Percentiles rank a stretch among this genome's conserved stretches.
Evolutionary conservation across 1,140 invertebrate genomes (phyloP).

Genomic region (Lucilia sericata): DNA sequence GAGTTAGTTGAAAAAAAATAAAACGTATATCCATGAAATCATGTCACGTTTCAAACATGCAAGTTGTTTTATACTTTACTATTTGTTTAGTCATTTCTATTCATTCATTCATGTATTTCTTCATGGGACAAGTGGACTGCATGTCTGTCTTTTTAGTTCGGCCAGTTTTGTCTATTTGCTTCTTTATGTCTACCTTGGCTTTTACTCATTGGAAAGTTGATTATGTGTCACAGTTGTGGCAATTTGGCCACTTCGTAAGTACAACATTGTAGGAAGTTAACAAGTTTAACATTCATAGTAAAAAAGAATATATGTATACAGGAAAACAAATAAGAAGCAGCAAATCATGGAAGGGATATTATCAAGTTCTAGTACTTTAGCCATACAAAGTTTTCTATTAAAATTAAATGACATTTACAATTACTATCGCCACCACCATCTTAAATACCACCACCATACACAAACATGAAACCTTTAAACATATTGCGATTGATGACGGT

Average conservation of each 20-base stretch:
- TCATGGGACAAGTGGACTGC: not conserved
- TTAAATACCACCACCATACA: not conserved
- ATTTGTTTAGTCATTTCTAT: slow-evolving; percentile 6
- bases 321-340: not conserved
- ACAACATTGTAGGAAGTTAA: no score
- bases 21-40: not conserved
- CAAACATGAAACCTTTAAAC: not conserved
- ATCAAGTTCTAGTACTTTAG: no score
- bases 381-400: not conserved
- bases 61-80: not conserved
- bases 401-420: slow-evolving; percentile 18
- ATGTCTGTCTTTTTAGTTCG: not conserved
- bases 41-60: slow-evolving; percentile 6
- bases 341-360: not conserved
- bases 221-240: not conserved
- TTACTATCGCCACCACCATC: not conserved
- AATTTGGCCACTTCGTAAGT: not conserved
- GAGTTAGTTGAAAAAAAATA: no score
- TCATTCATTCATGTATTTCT: not conserved
- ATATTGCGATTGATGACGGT: not conserved
- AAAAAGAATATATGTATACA: no score
- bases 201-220: slow-evolving; percentile 13
- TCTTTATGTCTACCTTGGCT: not conserved
- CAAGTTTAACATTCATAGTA: no score
- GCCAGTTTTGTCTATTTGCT: not conserved